Evolutionary conservation across 2,113 vertebrate species (phyloP).

Genomic region (Loxodonta africana): DNA sequence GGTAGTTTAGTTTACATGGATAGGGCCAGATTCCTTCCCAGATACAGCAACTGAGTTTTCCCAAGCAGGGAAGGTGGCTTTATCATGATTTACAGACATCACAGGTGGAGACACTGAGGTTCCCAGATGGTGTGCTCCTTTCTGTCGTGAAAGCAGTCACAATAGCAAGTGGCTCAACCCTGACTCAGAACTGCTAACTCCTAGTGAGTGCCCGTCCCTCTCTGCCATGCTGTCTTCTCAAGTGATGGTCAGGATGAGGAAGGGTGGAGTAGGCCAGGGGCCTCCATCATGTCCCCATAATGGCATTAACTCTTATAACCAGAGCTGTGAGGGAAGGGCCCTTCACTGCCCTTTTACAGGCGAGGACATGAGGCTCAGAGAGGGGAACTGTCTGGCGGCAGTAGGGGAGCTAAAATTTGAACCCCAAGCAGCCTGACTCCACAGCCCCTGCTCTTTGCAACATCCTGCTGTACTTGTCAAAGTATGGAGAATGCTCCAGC

Average conservation of each 20-base stretch:
- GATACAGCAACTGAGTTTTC: fast-evolving
- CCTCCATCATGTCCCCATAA: not conserved
- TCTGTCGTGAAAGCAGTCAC: not conserved
- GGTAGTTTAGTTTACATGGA: too few species aligned
- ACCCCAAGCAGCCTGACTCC: not conserved
- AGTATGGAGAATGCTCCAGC: not conserved
- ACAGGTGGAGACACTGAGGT: not conserved
- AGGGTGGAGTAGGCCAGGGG: not conserved
- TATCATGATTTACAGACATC: not conserved
- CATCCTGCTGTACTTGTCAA: not conserved
- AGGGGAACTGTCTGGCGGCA: too few species aligned
- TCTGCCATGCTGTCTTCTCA: too few species aligned
- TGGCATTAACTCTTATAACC: not conserved
- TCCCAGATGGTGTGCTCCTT: too few species aligned
- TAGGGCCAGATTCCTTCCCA: not conserved
- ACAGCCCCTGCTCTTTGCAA: not conserved
- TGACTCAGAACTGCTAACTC: too few species aligned
- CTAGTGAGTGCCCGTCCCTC: too few species aligned
- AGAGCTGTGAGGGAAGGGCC: not conserved
- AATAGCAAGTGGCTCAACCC: too few species aligned
- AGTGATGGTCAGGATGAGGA: too few species aligned
- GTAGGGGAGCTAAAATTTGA: not conserved
- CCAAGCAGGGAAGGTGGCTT: not conserved
- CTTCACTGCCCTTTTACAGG: not conserved
- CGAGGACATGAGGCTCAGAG: not conserved